Evolutionary conservation across 1,140 invertebrate species (phyloP).

Genomic region (Drosophila parvula): DNA sequence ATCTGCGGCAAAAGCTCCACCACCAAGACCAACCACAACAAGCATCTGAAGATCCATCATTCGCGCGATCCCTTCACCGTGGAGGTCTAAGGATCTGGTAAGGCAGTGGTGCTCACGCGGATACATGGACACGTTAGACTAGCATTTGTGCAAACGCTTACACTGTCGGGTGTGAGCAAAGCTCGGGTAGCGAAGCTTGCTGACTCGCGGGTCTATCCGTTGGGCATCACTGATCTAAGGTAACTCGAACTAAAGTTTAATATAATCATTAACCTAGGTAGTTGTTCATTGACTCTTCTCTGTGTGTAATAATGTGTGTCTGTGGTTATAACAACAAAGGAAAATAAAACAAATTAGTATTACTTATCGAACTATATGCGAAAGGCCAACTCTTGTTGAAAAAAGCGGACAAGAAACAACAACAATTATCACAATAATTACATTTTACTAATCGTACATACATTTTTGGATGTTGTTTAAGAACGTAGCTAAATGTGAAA

Average conservation of each 20-base stretch:
- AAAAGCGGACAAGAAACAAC: constrained; percentile 39
- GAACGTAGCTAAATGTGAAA: constrained; percentile 77
- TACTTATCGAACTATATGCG: constrained; percentile 74
- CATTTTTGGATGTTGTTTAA: constrained; percentile 78
- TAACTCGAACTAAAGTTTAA: constrained; percentile 65
- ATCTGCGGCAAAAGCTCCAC: constrained; percentile 94
- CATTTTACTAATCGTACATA: constrained; percentile 72
- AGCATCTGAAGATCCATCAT: constrained; percentile 94
- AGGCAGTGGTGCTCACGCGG: background rate
- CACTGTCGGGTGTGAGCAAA: no score
- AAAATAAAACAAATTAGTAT: constrained; percentile 72
- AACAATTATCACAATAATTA: constrained; percentile 67
- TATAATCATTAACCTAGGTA: constrained; percentile 73
- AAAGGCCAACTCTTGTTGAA: constrained; percentile 59
- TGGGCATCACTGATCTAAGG: no score
- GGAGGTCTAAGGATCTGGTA: constrained; percentile 88
- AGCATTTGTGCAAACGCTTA: no score
- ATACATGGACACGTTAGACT: no score
- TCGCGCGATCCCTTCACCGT: constrained; percentile 92
- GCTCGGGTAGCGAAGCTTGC: no score
- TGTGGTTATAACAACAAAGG: constrained; percentile 65
- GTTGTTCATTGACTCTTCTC: constrained; percentile 75
- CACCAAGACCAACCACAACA: constrained; percentile 95
- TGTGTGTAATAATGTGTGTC: constrained; percentile 73
- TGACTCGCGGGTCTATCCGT: no score